phyloP scores from a whole-genome alignment of 2,888 invertebrate genomes.

The Drosophila falleni region DNA sequence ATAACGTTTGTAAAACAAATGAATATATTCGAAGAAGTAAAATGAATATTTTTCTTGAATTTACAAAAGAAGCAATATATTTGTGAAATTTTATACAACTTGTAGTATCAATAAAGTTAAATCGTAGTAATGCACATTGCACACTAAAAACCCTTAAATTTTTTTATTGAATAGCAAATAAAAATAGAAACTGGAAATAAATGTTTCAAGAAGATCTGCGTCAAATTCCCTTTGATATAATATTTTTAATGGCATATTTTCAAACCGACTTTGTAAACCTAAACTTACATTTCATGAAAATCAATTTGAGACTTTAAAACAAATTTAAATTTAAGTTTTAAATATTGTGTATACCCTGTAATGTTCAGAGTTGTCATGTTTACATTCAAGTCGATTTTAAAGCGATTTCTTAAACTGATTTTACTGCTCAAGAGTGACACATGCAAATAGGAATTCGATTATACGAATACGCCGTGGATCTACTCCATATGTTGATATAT shows the following conservation, averaged over 20 bases:
- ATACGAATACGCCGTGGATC: conserved; percentile 19
- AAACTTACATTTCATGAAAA: neutral
- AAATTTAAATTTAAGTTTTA: too few relatives aligned
- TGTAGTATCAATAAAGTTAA: neutral
- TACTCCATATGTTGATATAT: conserved; percentile 56
- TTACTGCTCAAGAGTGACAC: conserved; percentile 5
- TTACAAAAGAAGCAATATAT: neutral
- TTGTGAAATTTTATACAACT: neutral
- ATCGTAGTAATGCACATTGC: neutral
- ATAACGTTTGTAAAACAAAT: conserved; percentile 38
- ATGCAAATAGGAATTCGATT: conserved; percentile 21
- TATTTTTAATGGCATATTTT: neutral
- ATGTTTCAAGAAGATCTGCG: neutral
- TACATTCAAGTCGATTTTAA: neutral
- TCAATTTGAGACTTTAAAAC: neutral
- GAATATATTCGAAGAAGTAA: conserved; percentile 30
- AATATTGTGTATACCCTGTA: neutral
- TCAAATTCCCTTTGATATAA: too few relatives aligned
- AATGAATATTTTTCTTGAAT: neutral
- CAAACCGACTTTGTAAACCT: too few relatives aligned
- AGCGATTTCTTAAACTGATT: neutral
- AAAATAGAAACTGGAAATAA: neutral
- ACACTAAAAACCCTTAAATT: neutral
- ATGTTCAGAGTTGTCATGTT: neutral
- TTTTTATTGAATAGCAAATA: neutral